Evolutionary conservation across 2,797 vertebrate genomes (phyloP).

Genomic region (Masticophis lateralis): DNA sequence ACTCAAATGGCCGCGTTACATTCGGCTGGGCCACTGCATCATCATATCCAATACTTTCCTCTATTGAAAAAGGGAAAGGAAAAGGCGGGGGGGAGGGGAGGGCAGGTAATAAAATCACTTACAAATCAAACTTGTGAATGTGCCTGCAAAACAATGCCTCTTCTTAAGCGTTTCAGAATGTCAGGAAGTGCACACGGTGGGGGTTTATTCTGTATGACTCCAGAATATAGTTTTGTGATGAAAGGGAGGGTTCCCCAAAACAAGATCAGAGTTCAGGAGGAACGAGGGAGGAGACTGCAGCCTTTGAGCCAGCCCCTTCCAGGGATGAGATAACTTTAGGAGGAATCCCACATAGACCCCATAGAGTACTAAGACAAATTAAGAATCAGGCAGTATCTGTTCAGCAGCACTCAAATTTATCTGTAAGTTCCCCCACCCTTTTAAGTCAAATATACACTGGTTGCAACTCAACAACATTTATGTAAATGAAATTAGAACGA

Average conservation of each 20-base stretch:
- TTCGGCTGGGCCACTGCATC: background rate
- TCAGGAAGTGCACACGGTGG: accelerated
- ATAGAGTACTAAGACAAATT: background rate
- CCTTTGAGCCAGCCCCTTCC: background rate
- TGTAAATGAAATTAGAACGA: background rate
- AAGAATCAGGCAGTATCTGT: background rate
- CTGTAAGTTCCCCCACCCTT: background rate
- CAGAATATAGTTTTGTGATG: background rate
- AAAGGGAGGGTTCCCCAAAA: background rate
- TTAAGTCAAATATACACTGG: background rate
- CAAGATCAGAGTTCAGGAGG: too few relatives aligned
- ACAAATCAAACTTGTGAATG: background rate
- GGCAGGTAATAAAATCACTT: background rate
- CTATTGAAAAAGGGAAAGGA: background rate
- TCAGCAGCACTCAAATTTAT: background rate
- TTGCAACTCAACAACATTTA: background rate
- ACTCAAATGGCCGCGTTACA: background rate
- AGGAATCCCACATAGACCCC: background rate
- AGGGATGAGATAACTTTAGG: background rate
- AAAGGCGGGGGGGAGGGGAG: too few relatives aligned
- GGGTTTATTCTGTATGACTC: background rate
- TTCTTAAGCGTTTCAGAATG: background rate
- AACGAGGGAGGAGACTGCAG: too few relatives aligned
- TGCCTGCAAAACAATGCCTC: background rate
- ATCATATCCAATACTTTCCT: background rate